Percentiles rank a stretch among this genome's conserved stretches.
Conservation (phyloP, 2,113 vertebrate species). For the Phalacrocorax brasilianus region DNA sequence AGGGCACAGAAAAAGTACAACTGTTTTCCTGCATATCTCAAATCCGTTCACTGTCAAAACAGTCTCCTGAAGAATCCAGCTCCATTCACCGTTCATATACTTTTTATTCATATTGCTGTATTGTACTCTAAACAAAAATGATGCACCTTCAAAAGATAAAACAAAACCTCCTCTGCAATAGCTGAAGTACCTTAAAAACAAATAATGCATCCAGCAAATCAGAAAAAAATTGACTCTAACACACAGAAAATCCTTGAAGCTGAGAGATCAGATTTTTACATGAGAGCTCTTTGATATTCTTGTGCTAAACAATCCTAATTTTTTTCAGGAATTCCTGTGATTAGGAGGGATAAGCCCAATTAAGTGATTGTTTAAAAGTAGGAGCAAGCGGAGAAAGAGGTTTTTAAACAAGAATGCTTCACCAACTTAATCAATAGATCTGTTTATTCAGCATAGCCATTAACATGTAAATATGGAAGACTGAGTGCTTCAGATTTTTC, state of each 20-base stretch:
- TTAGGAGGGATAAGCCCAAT: not conserved
- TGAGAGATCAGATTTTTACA: not conserved
- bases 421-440: conserved; percentile 2
- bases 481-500: conserved; percentile 25
- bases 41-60: not conserved
- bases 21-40: not conserved
- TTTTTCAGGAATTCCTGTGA: not conserved
- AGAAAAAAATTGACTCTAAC: not conserved
- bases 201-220: not conserved
- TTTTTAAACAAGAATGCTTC: not conserved
- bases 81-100: not conserved
- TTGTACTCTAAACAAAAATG: not conserved
- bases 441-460: conserved; percentile 28
- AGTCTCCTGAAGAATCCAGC: not conserved
- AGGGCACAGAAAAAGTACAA: not conserved
- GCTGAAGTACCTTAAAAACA: not conserved
- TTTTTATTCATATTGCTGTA: not conserved
- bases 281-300: not conserved
- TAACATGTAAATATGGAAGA: conserved; percentile 24
- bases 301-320: not conserved
- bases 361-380: not conserved
- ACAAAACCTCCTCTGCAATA: not conserved
- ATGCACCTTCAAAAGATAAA: not conserved
- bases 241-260: not conserved
- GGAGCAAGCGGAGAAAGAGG: not conserved